These are phyloP conservation scores for Clusia tigrina DNA, from an alignment of 2,888 invertebrate species.

Conservation along the genomic window DNA sequence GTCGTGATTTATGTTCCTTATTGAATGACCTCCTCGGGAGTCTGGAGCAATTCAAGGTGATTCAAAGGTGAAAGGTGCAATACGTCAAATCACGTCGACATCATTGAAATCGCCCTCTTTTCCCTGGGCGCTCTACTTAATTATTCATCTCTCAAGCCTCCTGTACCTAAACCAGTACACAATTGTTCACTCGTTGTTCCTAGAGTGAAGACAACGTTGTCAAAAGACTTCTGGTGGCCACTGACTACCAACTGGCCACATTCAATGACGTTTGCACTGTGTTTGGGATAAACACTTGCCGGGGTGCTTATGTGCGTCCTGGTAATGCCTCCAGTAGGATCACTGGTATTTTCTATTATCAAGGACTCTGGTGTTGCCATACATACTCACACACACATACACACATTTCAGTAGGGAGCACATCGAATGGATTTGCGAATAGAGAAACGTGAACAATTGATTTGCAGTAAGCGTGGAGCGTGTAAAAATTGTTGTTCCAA, in stretches of 20 bases:
- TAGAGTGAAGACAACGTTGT: slow-evolving; percentile 30
- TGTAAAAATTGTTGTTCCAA: too few species aligned
- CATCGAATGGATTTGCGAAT: slow-evolving; percentile 27
- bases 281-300: slow-evolving; percentile 30
- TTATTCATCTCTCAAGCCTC: too few species aligned
- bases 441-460: slow-evolving; percentile 19
- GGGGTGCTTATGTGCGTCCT: slow-evolving; percentile 15
- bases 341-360: slow-evolving; percentile 28
- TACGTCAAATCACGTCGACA: too few species aligned
- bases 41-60: too few species aligned
- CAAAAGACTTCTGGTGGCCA: slow-evolving; percentile 38
- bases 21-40: too few species aligned
- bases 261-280: slow-evolving; percentile 14
- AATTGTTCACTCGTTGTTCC: too few species aligned
- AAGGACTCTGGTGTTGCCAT: slow-evolving; percentile 28
- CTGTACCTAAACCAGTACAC: too few species aligned
- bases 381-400: too few species aligned
- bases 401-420: slow-evolving; percentile 17
- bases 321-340: slow-evolving; percentile 31
- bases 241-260: slow-evolving; percentile 36
- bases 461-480: slow-evolving; percentile 25
- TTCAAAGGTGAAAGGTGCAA: too few species aligned
- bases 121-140: too few species aligned
- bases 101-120: too few species aligned
- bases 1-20: too few species aligned